Base-by-base conservation (phyloP, 2,113 vertebrate genomes). In the Paradisaea rubra region DNA sequence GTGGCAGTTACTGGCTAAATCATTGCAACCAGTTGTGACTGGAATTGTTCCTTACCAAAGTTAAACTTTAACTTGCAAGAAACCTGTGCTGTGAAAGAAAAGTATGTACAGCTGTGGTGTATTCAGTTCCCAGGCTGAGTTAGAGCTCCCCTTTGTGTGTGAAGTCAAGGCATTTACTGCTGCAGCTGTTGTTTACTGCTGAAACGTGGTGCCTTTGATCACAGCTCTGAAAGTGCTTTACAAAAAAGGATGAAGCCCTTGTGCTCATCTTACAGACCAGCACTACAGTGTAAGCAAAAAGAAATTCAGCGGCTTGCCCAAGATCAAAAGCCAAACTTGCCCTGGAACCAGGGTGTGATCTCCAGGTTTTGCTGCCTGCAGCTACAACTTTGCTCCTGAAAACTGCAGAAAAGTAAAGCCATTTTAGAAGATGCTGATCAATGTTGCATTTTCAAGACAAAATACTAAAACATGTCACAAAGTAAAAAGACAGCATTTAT, bases 31-130 rank as follows among this genome's bases (percentile, higher is more conserved):
- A 86, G 64, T 73, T 83, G 69, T 83, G 74, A 86, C 4, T 94
- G 83, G 86, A 93, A 88, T 61, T 54, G 54, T 49, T 90, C 74
- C 81, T 57, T 44, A 71, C 31, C 37, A 11, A 88, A 84, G 95
- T 94, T 96, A 95, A 94, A 95, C 0, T 89, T 95, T 95, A 96
- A 96, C 93, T 92, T 86, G 79, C 13, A 14, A 76, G 88, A 76
- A 94, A 91, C 81, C 49, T 44, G 54, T 54, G 81, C 81, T 89
- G 65, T 95, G 81, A 89, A 95, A 92, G 65, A 54, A 42, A 82
- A 94, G 74, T 89, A 66, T 61, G 66, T 86, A 73, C 78, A 94
- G 93, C 89, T 94, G 90, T 59, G 14, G 41, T 4, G 7, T 31
- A 53, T 35, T 92, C 61, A 37, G 44, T 82, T 96, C 85, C 63